A percentile compares a stretch with the other conserved stretches of the same genome.
These are phyloP conservation scores for Donacobius atricapilla DNA, from an alignment of 2,113 vertebrate genomes.

Conservation along the genomic window DNA sequence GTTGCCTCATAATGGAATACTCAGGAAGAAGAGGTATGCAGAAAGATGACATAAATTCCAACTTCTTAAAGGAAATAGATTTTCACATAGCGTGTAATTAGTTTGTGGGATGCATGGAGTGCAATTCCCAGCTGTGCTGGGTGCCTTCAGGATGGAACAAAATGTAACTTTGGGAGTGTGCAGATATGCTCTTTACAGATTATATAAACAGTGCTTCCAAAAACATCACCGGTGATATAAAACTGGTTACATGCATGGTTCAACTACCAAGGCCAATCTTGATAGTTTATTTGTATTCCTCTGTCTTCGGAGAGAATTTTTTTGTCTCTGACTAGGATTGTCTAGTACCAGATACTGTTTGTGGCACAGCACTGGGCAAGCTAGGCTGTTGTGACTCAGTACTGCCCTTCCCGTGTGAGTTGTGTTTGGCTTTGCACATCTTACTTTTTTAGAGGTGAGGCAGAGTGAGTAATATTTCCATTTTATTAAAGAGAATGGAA, in stretches of 20 bases:
- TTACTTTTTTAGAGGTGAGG: conserved; percentile 26
- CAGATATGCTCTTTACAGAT: not conserved
- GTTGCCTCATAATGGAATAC: not conserved
- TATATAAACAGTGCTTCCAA: not conserved
- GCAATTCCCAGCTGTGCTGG: not conserved
- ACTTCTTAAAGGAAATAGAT: not conserved
- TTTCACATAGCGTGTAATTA: not conserved
- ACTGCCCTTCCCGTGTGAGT: conserved; percentile 16
- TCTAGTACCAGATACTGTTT: not conserved
- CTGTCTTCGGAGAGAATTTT: not conserved
- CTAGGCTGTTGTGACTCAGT: conserved; percentile 40
- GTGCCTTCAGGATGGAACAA: not conserved
- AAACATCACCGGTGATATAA: not conserved
- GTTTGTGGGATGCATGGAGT: not conserved
- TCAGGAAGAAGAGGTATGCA: not conserved
- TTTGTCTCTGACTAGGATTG: not conserved
- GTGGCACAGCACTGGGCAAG: not conserved
- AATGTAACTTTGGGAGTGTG: not conserved
- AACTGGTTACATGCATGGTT: not conserved
- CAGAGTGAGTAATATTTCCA: conserved; percentile 31
- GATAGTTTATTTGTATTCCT: not conserved
- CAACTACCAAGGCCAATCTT: not conserved
- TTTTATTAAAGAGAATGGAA: conserved; percentile 36
- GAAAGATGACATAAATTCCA: not conserved
- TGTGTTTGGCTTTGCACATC: conserved; percentile 44